Conservation (phyloP, 2,113 vertebrate species). For the Brachionichthys hirsutus region DNA sequence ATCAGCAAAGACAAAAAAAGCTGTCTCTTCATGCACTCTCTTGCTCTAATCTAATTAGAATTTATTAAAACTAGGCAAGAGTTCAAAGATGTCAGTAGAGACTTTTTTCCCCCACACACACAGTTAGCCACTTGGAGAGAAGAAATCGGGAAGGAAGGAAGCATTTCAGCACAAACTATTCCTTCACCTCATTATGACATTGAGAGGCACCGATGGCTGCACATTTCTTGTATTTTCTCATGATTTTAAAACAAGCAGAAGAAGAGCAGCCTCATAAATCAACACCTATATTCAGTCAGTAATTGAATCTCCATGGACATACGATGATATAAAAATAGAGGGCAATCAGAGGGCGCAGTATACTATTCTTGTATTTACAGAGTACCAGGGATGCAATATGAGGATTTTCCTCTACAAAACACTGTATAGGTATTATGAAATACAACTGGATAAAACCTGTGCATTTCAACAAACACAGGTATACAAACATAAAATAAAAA, state of each 20-base stretch:
- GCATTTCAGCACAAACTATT: conserved; percentile 29
- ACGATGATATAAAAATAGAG: conserved; percentile 45
- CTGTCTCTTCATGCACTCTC: conserved; percentile 50
- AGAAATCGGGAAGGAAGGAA: conserved; percentile 19
- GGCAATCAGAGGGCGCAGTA: conserved; percentile 50
- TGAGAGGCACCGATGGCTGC: conserved; percentile 44
- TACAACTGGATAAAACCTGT: neutral
- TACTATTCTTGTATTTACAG: conserved; percentile 13
- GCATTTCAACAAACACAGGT: conserved; percentile 7
- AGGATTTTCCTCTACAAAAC: conserved; percentile 1
- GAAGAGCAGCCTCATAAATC: conserved; percentile 57
- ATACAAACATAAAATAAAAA: too few species aligned
- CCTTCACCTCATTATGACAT: conserved; percentile 44
- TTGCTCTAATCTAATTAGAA: conserved; percentile 69
- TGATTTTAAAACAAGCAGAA: conserved; percentile 43
- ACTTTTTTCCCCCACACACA: conserved; percentile 21
- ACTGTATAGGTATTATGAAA: neutral
- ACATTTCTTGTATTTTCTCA: conserved; percentile 43
- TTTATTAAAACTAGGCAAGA: conserved; percentile 67
- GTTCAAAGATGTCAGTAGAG: conserved; percentile 63
- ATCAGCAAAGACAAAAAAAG: conserved; percentile 65
- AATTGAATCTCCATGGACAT: conserved; percentile 60
- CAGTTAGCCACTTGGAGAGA: conserved; percentile 24
- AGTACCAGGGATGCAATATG: conserved; percentile 6
- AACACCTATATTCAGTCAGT: conserved; percentile 49